Conservation (phyloP, 2,797 vertebrate species). For the Mus spretus region DNA sequence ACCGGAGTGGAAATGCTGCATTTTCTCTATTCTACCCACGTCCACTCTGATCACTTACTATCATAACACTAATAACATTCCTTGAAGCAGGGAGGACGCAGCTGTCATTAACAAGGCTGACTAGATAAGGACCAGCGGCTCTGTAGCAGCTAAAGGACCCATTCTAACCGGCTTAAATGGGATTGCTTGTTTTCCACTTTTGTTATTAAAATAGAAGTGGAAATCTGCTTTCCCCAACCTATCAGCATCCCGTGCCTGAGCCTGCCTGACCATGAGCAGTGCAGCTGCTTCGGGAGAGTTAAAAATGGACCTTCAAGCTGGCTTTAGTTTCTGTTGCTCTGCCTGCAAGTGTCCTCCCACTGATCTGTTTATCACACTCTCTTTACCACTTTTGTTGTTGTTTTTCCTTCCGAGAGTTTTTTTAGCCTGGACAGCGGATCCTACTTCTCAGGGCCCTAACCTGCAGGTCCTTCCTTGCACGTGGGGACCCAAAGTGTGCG, state of each 20-base stretch:
- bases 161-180: constrained; percentile 43
- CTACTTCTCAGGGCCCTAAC: constrained; percentile 52
- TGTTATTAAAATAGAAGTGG: constrained; percentile 71
- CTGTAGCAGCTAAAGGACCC: not conserved
- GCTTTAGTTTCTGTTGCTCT: constrained; percentile 68
- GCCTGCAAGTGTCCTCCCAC: constrained; percentile 67
- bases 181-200: constrained; percentile 66
- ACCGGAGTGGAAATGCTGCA: not conserved
- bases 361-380: constrained; percentile 68
- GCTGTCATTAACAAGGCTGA: not conserved
- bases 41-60: not conserved
- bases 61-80: not conserved
- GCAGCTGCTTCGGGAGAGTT: constrained; percentile 70
- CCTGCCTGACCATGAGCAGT: constrained; percentile 75
- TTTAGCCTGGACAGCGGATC: constrained; percentile 59
- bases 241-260: constrained; percentile 53
- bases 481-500: not conserved
- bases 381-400: constrained; percentile 60
- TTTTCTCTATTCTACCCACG: not conserved
- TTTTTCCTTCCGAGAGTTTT: constrained; percentile 62
- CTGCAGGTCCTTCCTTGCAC: not conserved
- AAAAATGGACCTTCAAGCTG: constrained; percentile 77
- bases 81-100: not conserved
- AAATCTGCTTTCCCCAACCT: constrained; percentile 64
- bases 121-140: not conserved